These are phyloP conservation scores for Strigamia maritima DNA, from an alignment of 2,888 invertebrate species.

Conservation along the genomic window DNA sequence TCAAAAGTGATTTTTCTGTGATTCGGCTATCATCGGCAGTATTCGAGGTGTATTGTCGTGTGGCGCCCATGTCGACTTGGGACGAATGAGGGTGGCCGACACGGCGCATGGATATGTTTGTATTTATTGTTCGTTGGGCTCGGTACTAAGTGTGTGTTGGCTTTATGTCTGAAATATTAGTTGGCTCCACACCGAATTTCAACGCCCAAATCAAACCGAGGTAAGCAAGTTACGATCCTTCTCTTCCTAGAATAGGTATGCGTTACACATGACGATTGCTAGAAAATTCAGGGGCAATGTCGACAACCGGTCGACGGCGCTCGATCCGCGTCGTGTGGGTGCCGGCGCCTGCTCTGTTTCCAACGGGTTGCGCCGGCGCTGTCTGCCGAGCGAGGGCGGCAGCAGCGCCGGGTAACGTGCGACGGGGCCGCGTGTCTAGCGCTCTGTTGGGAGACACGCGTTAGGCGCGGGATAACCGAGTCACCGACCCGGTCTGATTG, in stretches of 20 bases:
- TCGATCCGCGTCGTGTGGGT: background rate
- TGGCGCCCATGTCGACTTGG: background rate
- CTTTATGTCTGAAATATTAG: background rate
- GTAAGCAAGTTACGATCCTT: background rate
- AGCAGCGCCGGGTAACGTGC: constrained; percentile 6
- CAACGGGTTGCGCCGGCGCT: background rate
- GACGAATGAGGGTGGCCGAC: background rate
- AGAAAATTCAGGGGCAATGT: background rate
- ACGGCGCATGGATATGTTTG: constrained; percentile 17
- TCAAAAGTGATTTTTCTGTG: background rate
- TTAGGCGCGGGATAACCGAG: background rate
- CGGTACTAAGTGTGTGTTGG: constrained; percentile 6
- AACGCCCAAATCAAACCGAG: background rate
- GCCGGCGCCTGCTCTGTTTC: background rate
- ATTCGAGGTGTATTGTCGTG: background rate
- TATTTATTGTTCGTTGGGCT: constrained; percentile 23
- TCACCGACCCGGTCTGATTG: background rate
- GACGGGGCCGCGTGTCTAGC: background rate
- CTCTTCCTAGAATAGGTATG: background rate
- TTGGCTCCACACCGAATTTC: constrained; percentile 1
- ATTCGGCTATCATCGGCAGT: background rate
- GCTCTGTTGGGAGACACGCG: background rate
- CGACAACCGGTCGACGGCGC: background rate
- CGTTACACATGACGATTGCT: background rate
- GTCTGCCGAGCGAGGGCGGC: constrained; percentile 9